phyloP scores from a whole-genome alignment of 1,140 invertebrate genomes.

The Magallana angulata region DNA sequence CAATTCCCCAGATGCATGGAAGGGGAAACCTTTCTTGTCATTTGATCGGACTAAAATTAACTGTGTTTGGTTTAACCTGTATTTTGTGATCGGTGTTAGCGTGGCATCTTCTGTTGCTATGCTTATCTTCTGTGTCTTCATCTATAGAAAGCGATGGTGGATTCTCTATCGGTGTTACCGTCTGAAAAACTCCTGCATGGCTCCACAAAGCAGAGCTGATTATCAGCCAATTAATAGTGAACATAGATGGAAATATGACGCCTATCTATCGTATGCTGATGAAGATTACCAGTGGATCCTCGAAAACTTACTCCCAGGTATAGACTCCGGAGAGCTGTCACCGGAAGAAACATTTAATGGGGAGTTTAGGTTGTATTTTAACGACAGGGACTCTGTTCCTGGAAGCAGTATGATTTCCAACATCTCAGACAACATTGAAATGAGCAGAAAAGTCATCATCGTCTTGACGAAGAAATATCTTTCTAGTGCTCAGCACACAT shows the following conservation, averaged over 20 bases:
- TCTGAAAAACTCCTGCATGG: constrained; percentile 35
- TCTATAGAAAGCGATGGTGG: constrained; percentile 66
- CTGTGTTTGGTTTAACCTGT: constrained; percentile 63
- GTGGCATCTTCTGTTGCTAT: constrained; percentile 47
- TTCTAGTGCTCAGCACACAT: constrained; percentile 48
- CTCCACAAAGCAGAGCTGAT: not conserved
- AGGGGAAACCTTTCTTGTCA: constrained; percentile 58
- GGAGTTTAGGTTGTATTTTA: constrained; percentile 62
- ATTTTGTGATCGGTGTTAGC: constrained; percentile 51
- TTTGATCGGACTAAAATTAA: constrained; percentile 67
- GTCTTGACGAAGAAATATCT: constrained; percentile 62
- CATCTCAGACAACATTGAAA: constrained; percentile 59
- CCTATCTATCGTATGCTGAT: constrained; percentile 63
- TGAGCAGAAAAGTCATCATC: constrained; percentile 61
- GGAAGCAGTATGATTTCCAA: constrained; percentile 54
- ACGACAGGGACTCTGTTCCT: constrained; percentile 51
- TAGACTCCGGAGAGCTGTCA: constrained; percentile 59
- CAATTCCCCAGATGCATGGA: constrained; percentile 64
- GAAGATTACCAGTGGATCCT: constrained; percentile 63
- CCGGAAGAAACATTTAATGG: constrained; percentile 46
- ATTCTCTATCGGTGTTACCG: constrained; percentile 59
- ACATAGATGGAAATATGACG: constrained; percentile 55
- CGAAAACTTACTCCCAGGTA: constrained; percentile 55
- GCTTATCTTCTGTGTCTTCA: constrained; percentile 43
- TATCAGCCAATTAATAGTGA: constrained; percentile 44